Percentiles rank a stretch among this genome's conserved stretches.
Evolutionary conservation across 2,888 invertebrate species (phyloP).

Genomic region (Pollenia angustigena): DNA sequence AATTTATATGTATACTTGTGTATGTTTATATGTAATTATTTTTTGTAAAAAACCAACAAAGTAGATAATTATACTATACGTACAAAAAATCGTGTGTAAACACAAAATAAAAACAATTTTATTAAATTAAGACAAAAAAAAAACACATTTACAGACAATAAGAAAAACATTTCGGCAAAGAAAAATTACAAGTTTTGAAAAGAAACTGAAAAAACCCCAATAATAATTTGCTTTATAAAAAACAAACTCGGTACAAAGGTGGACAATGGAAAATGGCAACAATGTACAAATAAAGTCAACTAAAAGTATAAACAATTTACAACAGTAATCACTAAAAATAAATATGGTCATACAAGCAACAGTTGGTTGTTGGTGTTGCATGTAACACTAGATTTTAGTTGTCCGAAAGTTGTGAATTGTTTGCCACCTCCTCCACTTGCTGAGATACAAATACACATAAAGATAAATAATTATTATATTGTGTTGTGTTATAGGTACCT

Average conservation of each 20-base stretch:
- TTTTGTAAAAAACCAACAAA: background rate
- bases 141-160: background rate
- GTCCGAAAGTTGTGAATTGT: conserved; percentile 73
- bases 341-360: conserved; percentile 44
- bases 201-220: conserved; percentile 8
- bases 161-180: background rate
- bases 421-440: conserved; percentile 78
- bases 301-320: background rate
- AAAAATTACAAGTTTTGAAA: background rate
- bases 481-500: no score
- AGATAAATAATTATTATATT: background rate
- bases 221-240: conserved; percentile 13
- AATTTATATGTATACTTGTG: background rate
- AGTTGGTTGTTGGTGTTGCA: conserved; percentile 52
- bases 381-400: conserved; percentile 34
- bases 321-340: background rate
- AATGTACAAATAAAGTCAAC: conserved; percentile 49
- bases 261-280: conserved; percentile 46
- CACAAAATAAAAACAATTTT: background rate
- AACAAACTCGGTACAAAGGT: conserved; percentile 49
- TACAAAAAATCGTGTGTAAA: background rate
- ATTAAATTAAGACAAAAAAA: conserved; percentile 1
- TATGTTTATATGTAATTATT: background rate
- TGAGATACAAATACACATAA: background rate
- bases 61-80: background rate